Evolutionary conservation across 2,888 invertebrate species (phyloP), one percentile per base, ranked within the genome.

Genomic region (Heliconius charithonia): DNA sequence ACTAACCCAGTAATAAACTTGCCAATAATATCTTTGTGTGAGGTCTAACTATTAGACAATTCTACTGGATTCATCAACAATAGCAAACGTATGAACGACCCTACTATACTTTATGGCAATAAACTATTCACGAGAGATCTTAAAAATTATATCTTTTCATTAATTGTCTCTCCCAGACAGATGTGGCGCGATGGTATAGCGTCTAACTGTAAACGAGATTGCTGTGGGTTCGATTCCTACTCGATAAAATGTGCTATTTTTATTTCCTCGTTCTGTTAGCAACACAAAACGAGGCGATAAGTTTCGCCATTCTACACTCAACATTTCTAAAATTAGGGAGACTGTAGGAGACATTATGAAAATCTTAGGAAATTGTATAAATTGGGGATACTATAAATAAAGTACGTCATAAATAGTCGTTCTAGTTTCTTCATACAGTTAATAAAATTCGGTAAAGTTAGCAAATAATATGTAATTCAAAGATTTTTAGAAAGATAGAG

Each of bases 1-100:
- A 62, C 25, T 4, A 62, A 10, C 10, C 3, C 25, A 62, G 12
- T 62, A 13, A 27, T 62, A 25, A 12, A 62, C 4, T 62, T 25
- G 4, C 4, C n/a, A 63, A 2, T 0, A 27, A 63, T n/a, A 37
- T 29, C 37, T 37, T 9, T 66, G 32, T 66, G 37, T 67, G 66
- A n/a, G 37, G 79, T 62, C 69, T 77, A 79, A 78, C 80, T 79
- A 78, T 83, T 79, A 45, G 19, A 62, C 16, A 19, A 77, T 45
- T 45, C 45, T n/a, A 41, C 70, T 71, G 69, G 1, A 71, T 45
- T 76, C 76, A 71, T 76, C 32, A 56, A 51, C 32, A 22, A 32
- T 67, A 10, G 56, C 6, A 56, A 7, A 22, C 22, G 9, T 29
- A 67, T 65, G 9, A 32, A 22, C 12, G 37, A 67, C 37, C 37